These are phyloP conservation scores for Yponomeuta plumbellus DNA, from an alignment of 2,888 invertebrate species.

Conservation along the genomic window DNA sequence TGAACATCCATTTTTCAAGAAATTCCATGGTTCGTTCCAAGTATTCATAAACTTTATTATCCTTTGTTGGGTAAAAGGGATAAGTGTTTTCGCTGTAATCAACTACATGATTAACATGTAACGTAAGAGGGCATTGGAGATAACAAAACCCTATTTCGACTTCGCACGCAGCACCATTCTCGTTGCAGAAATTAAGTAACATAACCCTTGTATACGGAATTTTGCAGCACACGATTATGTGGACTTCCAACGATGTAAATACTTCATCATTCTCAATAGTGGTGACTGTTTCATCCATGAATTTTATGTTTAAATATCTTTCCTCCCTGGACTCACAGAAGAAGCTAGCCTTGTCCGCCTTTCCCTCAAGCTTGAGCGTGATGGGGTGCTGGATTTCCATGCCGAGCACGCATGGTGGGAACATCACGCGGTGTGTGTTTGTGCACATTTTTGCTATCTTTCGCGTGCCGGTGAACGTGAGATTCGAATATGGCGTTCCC, in stretches of 20 bases:
- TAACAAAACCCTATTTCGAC: constrained; percentile 56
- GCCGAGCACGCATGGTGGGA: constrained; percentile 53
- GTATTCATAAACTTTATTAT: constrained; percentile 43
- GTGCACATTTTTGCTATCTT: constrained; percentile 46
- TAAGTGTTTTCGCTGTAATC: constrained; percentile 47
- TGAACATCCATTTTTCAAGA: constrained; percentile 67
- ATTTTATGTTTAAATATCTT: constrained; percentile 36
- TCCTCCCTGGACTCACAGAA: constrained; percentile 45
- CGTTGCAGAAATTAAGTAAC: constrained; percentile 44
- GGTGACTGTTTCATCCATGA: constrained; percentile 32
- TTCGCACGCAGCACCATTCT: constrained; percentile 50
- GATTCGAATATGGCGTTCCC: constrained; percentile 56
- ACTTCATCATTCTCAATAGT: constrained; percentile 28
- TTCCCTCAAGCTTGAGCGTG: constrained; percentile 41
- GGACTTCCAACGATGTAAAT: constrained; percentile 42
- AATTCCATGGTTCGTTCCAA: constrained; percentile 48
- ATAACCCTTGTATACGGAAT: constrained; percentile 36
- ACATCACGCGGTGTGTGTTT: constrained; percentile 47
- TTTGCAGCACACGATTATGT: constrained; percentile 38
- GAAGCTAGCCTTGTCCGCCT: constrained; percentile 40
- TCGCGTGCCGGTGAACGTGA: constrained; percentile 55
- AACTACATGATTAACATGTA: constrained; percentile 45
- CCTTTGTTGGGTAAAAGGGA: constrained; percentile 52
- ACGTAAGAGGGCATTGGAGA: constrained; percentile 55
- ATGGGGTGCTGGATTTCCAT: constrained; percentile 35